Conservation (phyloP, 2,797 vertebrate genomes). For the Aselliscus stoliczkanus region DNA sequence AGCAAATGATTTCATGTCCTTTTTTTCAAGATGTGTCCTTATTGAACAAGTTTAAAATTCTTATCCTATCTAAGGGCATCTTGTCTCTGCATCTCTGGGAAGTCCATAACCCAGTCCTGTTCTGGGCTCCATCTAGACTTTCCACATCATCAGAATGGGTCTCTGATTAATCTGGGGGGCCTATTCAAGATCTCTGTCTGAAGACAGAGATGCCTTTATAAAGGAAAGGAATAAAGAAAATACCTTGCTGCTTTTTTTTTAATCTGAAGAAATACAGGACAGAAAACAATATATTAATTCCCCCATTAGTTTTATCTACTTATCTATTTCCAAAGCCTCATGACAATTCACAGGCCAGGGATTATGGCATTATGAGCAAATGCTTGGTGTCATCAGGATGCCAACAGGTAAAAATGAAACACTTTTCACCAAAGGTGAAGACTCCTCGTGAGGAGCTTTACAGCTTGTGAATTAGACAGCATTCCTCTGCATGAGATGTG, state of each 20-base stretch:
- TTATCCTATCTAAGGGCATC: not conserved
- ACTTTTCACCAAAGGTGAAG: slow-evolving; percentile 28
- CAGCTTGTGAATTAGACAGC: slow-evolving; percentile 47
- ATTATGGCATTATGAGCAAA: slow-evolving; percentile 53
- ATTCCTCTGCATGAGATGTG: slow-evolving; percentile 38
- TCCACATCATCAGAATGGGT: not conserved
- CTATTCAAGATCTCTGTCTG: not conserved
- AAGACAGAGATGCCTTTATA: not conserved
- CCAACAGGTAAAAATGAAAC: slow-evolving; percentile 72
- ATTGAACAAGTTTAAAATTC: not conserved
- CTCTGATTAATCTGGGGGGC: not conserved
- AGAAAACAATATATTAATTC: not conserved
- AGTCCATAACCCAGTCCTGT: not conserved
- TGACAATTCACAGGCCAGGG: slow-evolving; percentile 45
- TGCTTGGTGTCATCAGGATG: slow-evolving; percentile 59
- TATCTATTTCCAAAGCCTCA: not conserved
- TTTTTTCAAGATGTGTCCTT: not conserved
- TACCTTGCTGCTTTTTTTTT: not conserved
- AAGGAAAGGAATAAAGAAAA: not conserved
- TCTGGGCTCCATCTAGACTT: not conserved
- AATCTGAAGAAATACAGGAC: not conserved
- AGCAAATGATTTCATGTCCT: not conserved
- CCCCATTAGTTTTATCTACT: not conserved
- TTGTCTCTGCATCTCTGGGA: not conserved
- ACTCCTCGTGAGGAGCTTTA: slow-evolving; percentile 15